Evolutionary conservation across 2,888 invertebrate genomes (phyloP).

Genomic region (Eristalinus sepulchralis): DNA sequence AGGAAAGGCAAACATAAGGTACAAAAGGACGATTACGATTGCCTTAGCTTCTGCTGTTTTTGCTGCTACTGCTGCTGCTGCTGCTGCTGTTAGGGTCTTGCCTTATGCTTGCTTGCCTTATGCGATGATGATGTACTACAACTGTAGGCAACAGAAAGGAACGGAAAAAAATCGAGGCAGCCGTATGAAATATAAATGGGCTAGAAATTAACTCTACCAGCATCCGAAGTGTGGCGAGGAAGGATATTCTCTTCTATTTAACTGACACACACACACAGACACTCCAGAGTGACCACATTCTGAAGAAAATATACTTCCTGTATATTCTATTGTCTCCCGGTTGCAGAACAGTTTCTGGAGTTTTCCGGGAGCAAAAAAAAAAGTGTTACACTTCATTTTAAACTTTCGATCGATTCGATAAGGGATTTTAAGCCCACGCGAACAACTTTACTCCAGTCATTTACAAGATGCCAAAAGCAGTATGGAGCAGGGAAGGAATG

Average conservation of each 20-base stretch:
- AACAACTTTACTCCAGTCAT: slow-evolving; percentile 19
- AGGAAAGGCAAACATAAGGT: slow-evolving; percentile 50
- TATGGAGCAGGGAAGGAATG: slow-evolving; percentile 37
- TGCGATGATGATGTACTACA: slow-evolving; percentile 46
- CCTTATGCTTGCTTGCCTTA: background rate
- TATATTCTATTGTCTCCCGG: slow-evolving; percentile 9
- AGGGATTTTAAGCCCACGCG: slow-evolving; percentile 28
- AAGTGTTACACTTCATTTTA: background rate
- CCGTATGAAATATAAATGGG: slow-evolving; percentile 55
- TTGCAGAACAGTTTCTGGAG: background rate
- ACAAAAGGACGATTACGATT: slow-evolving; percentile 58
- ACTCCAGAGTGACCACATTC: slow-evolving; percentile 36
- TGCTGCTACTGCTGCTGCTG: background rate
- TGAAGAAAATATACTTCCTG: background rate
- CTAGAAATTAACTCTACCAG: slow-evolving; percentile 60
- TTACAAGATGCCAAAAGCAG: slow-evolving; percentile 20
- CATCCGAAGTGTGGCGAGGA: slow-evolving; percentile 37
- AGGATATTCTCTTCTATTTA: slow-evolving; percentile 12
- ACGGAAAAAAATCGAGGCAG: slow-evolving; percentile 11
- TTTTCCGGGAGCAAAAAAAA: background rate
- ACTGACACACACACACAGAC: background rate
- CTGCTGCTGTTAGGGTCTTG: background rate
- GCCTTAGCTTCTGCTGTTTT: slow-evolving; percentile 11
- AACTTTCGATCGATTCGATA: slow-evolving; percentile 17
- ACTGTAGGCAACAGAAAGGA: slow-evolving; percentile 10